Percentiles rank a stretch among this genome's conserved stretches.
These are phyloP conservation scores for Chrysomela aeneicollis DNA, from an alignment of 2,888 invertebrate genomes.

Conservation along the genomic window DNA sequence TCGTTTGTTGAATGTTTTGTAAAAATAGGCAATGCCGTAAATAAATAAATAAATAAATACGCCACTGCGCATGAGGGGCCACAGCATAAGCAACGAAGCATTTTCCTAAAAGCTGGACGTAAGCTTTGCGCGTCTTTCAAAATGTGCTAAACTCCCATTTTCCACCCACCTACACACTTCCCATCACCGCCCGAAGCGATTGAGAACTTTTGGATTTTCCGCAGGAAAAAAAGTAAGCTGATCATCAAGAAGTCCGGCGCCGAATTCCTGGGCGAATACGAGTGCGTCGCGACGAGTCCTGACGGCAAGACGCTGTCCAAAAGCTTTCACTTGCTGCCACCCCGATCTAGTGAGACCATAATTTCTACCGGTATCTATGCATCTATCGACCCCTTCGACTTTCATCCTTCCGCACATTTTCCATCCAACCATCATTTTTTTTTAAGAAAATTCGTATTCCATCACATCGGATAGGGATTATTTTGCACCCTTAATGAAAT, in stretches of 20 bases:
- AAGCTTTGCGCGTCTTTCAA: too few relatives aligned
- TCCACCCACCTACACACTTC: too few relatives aligned
- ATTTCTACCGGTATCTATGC: conserved; percentile 56
- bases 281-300: conserved; percentile 81
- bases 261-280: conserved; percentile 78
- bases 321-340: conserved; percentile 54
- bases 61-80: too few relatives aligned
- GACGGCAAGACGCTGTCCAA: conserved; percentile 64
- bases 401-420: conserved; percentile 2
- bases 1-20: too few relatives aligned
- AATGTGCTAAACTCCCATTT: too few relatives aligned
- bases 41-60: too few relatives aligned
- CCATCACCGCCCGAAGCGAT: too few relatives aligned
- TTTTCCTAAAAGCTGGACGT: background rate
- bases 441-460: too few relatives aligned
- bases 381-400: conserved; percentile 22
- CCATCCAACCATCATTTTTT: conserved; percentile 7
- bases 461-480: too few relatives aligned
- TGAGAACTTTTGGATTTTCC: too few relatives aligned
- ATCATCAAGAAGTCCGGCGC: conserved; percentile 77
- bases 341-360: conserved; percentile 58
- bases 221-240: conserved; percentile 84
- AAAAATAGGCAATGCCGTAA: too few relatives aligned
- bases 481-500: too few relatives aligned
- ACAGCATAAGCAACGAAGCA: background rate